phyloP scores from a whole-genome alignment of 2,888 invertebrate genomes.

The Suillia variegata region DNA sequence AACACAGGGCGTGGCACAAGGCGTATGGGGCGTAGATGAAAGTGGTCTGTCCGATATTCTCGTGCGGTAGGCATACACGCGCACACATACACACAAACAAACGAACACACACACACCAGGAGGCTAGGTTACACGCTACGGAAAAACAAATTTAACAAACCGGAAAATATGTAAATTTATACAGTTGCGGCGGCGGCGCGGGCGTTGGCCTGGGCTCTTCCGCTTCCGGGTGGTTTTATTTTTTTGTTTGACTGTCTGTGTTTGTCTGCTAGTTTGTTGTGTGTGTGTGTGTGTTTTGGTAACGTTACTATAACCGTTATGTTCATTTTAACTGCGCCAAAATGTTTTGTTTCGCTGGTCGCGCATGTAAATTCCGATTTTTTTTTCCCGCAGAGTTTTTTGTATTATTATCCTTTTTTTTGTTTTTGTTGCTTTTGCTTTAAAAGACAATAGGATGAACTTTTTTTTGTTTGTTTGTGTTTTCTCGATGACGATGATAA shows the following conservation, averaged over 20 bases:
- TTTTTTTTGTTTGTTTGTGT: neutral
- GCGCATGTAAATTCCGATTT: neutral
- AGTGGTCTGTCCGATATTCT: too few relatives aligned
- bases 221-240: neutral
- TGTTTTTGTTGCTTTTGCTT: neutral
- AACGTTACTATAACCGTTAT: neutral
- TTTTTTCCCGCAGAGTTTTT: neutral
- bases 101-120: too few relatives aligned
- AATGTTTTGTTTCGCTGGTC: slow-evolving; percentile 1
- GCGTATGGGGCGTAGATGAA: too few relatives aligned
- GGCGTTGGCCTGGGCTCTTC: neutral
- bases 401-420: neutral
- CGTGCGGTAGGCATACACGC: too few relatives aligned
- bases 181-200: neutral
- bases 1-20: too few relatives aligned
- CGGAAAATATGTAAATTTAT: slow-evolving; percentile 3
- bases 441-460: neutral
- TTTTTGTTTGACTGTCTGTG: neutral
- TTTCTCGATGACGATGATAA: neutral
- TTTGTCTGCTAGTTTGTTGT: neutral
- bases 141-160: slow-evolving; percentile 3
- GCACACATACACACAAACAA: too few relatives aligned
- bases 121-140: too few relatives aligned
- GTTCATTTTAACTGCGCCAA: neutral
- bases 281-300: neutral